Evolutionary conservation across 2,113 vertebrate species (phyloP).

Genomic region (Ginglymostoma cirratum): DNA sequence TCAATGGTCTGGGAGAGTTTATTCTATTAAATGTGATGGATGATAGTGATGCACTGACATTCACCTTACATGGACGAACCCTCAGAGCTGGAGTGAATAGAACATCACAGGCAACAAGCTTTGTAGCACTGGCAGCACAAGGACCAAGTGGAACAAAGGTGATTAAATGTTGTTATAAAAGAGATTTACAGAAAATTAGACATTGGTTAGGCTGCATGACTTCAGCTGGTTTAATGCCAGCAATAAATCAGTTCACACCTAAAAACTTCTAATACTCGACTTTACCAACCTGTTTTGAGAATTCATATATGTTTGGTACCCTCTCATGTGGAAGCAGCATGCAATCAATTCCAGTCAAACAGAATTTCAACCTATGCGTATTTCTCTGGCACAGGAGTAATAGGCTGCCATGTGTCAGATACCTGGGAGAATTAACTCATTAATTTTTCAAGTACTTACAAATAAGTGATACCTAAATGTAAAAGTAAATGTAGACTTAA

Average conservation of each 20-base stretch:
- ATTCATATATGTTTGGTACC: not conserved
- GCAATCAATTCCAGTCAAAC: not conserved
- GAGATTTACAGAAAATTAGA: not conserved
- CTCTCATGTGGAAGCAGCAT: not conserved
- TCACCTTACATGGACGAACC: conserved; percentile 42
- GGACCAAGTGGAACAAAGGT: conserved; percentile 39
- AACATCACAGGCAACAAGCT: conserved; percentile 41
- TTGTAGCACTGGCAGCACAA: conserved; percentile 42
- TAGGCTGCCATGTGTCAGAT: not conserved
- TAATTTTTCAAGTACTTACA: not conserved
- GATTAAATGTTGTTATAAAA: not conserved
- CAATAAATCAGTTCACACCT: not conserved
- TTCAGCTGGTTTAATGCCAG: not conserved
- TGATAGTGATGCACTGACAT: conserved; percentile 38
- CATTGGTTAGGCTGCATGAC: not conserved
- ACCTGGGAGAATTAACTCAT: not conserved
- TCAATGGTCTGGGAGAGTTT: conserved; percentile 44
- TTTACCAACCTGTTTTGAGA: not conserved
- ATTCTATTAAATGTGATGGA: conserved; percentile 40
- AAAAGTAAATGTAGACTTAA: not conserved
- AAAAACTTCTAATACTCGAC: not conserved
- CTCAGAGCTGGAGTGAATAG: conserved; percentile 40
- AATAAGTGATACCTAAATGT: not conserved
- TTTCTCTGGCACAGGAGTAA: not conserved
- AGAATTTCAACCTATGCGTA: not conserved